Percentiles rank a stretch among this genome's conserved stretches.
These are phyloP conservation scores for Notechis scutatus DNA, from an alignment of 2,113 vertebrate species.

Conservation along the genomic window DNA sequence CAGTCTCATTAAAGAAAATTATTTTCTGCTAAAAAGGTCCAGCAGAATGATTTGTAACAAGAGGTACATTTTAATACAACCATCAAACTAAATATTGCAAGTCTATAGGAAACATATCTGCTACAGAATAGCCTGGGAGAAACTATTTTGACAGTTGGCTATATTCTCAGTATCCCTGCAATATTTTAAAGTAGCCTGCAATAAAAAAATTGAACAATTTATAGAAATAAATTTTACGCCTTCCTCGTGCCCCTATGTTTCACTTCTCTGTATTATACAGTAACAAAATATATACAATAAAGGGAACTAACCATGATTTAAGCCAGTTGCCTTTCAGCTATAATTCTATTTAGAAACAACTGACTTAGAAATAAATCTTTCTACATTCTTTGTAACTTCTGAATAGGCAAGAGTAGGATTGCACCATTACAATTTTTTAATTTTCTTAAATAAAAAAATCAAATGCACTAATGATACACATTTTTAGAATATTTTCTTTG, in stretches of 20 bases:
- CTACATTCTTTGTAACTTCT: neutral
- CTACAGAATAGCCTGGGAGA: constrained; percentile 11
- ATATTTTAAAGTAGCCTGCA: constrained; percentile 24
- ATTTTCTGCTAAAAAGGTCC: constrained; percentile 1
- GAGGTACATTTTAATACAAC: neutral
- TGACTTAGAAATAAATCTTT: neutral
- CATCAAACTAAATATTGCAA: neutral
- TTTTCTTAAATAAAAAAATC: neutral
- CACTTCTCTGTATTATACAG: constrained; percentile 38
- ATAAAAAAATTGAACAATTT: constrained; percentile 27
- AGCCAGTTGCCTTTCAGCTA: neutral
- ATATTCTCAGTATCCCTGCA: constrained; percentile 31
- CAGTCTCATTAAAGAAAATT: constrained; percentile 42
- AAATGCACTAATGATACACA: constrained; percentile 75
- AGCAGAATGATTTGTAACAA: neutral
- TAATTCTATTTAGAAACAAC: neutral
- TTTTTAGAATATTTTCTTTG: constrained; percentile 74
- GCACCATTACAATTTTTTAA: neutral
- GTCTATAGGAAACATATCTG: neutral
- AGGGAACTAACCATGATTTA: neutral
- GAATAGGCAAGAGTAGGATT: neutral
- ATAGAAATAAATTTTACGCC: neutral
- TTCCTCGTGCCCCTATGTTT: neutral
- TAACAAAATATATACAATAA: neutral
- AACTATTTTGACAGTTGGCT: neutral